Evolutionary conservation across 2,113 vertebrate genomes (phyloP).

Genomic region (Canis aureus): DNA sequence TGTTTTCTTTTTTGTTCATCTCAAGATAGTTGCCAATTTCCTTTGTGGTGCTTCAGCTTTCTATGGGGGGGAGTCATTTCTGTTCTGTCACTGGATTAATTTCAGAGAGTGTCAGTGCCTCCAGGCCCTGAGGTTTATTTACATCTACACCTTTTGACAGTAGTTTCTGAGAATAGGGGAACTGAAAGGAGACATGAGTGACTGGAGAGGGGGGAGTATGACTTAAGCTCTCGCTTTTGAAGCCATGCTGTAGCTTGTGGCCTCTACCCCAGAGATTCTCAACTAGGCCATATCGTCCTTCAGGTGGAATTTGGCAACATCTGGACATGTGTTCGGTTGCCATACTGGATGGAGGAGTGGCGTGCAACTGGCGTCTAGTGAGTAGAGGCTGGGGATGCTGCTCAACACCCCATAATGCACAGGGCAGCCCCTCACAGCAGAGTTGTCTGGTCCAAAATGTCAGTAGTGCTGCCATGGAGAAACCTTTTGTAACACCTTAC

Average conservation of each 20-base stretch:
- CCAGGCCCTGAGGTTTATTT: constrained; percentile 23
- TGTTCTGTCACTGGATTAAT: not conserved
- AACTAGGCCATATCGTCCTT: not conserved
- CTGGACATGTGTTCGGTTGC: not conserved
- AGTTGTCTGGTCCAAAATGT: not conserved
- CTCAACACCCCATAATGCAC: not conserved
- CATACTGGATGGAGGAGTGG: not conserved
- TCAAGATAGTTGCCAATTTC: constrained; percentile 23
- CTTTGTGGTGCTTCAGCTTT: not conserved
- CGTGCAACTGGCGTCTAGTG: not conserved
- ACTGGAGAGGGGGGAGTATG: not conserved
- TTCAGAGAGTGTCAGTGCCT: not conserved
- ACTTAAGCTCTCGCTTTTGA: constrained; percentile 24
- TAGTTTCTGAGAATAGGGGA: constrained; percentile 34
- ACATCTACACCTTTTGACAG: not conserved
- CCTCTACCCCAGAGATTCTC: constrained; percentile 42
- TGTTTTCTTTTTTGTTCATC: constrained; percentile 14
- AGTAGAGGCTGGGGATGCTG: not conserved
- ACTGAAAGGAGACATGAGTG: constrained; percentile 29
- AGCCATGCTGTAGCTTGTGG: not conserved
- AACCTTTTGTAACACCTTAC: not conserved
- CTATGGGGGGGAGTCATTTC: not conserved
- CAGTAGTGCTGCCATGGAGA: not conserved
- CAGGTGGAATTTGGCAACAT: not conserved
- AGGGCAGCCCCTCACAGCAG: not conserved